Base-by-base conservation (phyloP, 2,888 invertebrate genomes). In the Cryptocheilus praepositus region DNA sequence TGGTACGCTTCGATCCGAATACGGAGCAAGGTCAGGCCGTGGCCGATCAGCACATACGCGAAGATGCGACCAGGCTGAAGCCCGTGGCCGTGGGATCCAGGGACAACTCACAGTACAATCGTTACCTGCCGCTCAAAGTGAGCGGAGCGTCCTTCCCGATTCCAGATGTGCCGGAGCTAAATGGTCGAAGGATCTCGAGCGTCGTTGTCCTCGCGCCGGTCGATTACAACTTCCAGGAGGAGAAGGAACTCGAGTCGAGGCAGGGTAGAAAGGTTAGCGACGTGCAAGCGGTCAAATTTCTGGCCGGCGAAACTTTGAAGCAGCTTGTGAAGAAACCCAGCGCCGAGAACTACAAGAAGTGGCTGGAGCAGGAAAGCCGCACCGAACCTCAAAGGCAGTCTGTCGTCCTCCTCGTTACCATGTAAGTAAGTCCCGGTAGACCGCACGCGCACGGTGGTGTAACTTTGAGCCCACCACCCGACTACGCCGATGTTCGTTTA, bases 181-280 rank as follows among this genome's bases (percentile, higher is more conserved):
- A 91, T 81, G 95, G 94, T 56, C 93, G 94, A 83, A 93, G 92
- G 85, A 93, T 96, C n/a, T 93, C 95, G 11, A 95, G 95, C 83
- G 95, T 96, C 0, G 96, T 96, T 0, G 95, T 96, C 0, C 87
- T 96, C 71, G 96, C 96, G 2, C 96, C 96, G 0, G 94, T 96
- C 1, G 93, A 94, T 86, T 94, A 94, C 66, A 93, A 92, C 84
- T 91, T 91, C 77, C 88, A 92, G 66, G 82, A 83, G 2, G 81
- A 77, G 36, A 89, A 88, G 70, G 69, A 81, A 11, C 77, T 81
- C 4, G 80, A 85, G 5, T 82, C 87, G 28, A 77, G 89, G 81
- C 70, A 84, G 63, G 53, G 91, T 91, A 79, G 85, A 88, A 67
- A 90, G 93, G 80, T 89, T 89, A 62, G 91, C 92, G 92, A 92